phyloP scores from a whole-genome alignment of 2,797 vertebrate species.

The Myotis planiceps region DNA sequence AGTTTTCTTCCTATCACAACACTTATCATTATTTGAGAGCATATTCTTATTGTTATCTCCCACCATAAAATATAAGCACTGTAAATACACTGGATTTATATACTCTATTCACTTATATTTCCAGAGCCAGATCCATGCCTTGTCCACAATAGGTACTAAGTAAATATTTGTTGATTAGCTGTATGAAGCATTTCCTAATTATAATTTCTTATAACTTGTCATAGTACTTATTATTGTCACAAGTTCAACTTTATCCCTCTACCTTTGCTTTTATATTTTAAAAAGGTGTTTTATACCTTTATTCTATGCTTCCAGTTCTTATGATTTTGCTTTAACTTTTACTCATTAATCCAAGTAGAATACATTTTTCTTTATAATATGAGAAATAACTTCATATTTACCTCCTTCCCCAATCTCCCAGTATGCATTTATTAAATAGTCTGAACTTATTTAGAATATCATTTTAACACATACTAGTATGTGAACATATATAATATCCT shows the following conservation, averaged over 20 bases:
- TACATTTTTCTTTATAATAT: background rate
- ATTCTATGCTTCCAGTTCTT: background rate
- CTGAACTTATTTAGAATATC: background rate
- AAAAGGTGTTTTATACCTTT: background rate
- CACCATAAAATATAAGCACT: background rate
- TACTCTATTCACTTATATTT: background rate
- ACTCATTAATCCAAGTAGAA: background rate
- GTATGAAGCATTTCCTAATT: background rate
- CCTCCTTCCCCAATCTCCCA: background rate
- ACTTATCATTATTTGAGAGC: background rate
- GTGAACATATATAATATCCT: background rate
- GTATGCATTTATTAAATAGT: background rate
- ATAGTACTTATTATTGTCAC: background rate
- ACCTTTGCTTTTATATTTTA: background rate
- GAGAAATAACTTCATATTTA: background rate
- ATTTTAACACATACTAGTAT: background rate
- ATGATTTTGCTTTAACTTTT: background rate
- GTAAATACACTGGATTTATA: background rate
- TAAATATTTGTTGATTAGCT: background rate
- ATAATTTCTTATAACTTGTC: background rate
- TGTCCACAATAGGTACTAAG: background rate
- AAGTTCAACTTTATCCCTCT: background rate
- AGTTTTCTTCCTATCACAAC: background rate
- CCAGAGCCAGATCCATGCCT: background rate
- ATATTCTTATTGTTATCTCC: background rate